Conservation (phyloP, 2,888 invertebrate genomes). For the Campoplex capitator region DNA sequence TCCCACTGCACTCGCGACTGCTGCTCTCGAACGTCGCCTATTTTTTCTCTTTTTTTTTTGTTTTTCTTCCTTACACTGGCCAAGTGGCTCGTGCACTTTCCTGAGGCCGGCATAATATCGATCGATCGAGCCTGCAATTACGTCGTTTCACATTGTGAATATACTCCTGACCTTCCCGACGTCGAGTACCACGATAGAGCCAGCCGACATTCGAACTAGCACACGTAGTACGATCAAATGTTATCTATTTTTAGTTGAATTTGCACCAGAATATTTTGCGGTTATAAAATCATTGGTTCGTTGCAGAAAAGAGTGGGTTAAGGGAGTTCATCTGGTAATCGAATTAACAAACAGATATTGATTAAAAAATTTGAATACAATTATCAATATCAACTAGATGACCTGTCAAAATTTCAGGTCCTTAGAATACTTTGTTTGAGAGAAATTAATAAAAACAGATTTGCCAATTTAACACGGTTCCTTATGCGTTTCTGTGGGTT, state of each 20-base stretch:
- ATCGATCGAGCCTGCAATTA: constrained; percentile 48
- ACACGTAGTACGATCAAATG: constrained; percentile 31
- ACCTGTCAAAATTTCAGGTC: no score
- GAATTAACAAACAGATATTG: no score
- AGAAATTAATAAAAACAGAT: no score
- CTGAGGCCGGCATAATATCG: constrained; percentile 14
- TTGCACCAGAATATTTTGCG: not conserved
- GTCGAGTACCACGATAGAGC: constrained; percentile 27
- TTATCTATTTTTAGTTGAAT: not conserved
- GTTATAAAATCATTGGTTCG: not conserved
- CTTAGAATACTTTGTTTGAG: no score
- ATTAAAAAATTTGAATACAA: no score
- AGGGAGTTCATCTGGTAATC: no score
- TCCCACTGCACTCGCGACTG: not conserved
- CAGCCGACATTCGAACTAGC: constrained; percentile 23
- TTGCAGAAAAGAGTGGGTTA: no score
- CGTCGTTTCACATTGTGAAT: constrained; percentile 36
- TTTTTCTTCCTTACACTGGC: not conserved
- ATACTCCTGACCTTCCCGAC: constrained; percentile 56
- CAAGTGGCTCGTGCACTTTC: constrained; percentile 19
- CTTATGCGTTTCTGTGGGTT: no score
- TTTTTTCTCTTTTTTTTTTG: not conserved
- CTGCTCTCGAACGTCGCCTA: not conserved
- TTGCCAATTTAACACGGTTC: no score
- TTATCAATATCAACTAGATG: no score